A percentile compares a stretch with the other conserved stretches of the same genome.
Conservation (phyloP, 1,140 invertebrate species). For the Polypedilum pembai region DNA sequence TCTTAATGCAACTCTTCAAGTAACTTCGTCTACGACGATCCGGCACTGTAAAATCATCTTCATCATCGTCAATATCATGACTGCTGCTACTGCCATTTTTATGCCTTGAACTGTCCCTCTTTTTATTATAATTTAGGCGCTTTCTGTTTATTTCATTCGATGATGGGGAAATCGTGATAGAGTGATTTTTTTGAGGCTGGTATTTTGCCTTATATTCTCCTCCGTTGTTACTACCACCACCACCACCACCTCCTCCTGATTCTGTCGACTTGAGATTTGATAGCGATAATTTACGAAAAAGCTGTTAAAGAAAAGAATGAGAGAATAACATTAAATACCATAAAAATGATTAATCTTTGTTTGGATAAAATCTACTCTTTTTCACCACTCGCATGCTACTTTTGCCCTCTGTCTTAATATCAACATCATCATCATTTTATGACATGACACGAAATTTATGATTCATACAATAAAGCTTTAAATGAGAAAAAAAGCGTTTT, state of each 20-base stretch:
- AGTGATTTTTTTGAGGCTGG: conserved; percentile 3
- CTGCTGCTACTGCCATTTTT: background rate
- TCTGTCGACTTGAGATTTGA: conserved; percentile 8
- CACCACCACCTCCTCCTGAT: background rate
- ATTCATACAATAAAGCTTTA: background rate
- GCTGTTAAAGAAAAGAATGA: conserved; percentile 15
- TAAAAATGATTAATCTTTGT: conserved; percentile 22
- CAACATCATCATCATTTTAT: background rate
- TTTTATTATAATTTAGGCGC: background rate
- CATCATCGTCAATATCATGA: conserved; percentile 1
- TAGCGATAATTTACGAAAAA: background rate
- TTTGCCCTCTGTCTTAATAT: background rate
- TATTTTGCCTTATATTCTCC: conserved; percentile 22
- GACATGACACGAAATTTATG: conserved; percentile 3
- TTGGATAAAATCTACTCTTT: background rate
- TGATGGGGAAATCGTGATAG: background rate
- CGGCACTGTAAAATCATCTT: conserved; percentile 21
- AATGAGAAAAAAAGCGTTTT: background rate
- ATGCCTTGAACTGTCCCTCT: background rate
- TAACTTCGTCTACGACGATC: background rate
- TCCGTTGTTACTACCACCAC: background rate
- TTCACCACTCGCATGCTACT: background rate
- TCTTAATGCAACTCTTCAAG: background rate
- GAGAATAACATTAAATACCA: background rate
- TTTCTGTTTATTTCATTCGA: background rate